Percentiles rank a stretch among this genome's conserved stretches.
These are phyloP conservation scores for Cynoglossus semilaevis DNA, from an alignment of 2,113 vertebrate species.

Conservation along the genomic window DNA sequence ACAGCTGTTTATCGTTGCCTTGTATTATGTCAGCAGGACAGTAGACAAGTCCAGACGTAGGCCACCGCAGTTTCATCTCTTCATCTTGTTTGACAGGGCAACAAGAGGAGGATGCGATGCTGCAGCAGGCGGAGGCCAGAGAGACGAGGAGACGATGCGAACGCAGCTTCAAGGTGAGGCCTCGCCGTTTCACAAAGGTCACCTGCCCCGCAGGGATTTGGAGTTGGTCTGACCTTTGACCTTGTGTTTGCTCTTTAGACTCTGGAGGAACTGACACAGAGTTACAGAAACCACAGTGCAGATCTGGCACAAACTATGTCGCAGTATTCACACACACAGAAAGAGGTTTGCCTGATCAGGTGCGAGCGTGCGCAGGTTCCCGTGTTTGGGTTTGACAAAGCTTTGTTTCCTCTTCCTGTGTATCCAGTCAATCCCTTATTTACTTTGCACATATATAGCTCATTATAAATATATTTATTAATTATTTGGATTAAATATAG, in stretches of 20 bases:
- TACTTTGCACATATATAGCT: no score
- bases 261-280: conserved; percentile 74
- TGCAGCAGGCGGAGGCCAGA: conserved; percentile 72
- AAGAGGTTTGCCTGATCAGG: conserved; percentile 72
- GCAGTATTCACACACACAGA: conserved; percentile 61
- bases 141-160: conserved; percentile 73
- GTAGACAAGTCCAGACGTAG: conserved; percentile 13
- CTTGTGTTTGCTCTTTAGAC: conserved; percentile 57
- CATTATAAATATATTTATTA: no score
- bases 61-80: conserved; percentile 22
- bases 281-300: conserved; percentile 65
- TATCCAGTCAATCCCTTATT: background rate
- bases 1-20: background rate
- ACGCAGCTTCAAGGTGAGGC: conserved; percentile 69
- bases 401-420: background rate
- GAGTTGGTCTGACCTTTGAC: conserved; percentile 21
- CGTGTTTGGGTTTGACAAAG: background rate
- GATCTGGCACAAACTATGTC: conserved; percentile 66
- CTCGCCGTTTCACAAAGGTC: background rate
- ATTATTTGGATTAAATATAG: no score
- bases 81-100: conserved; percentile 54
- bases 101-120: conserved; percentile 75
- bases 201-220: conserved; percentile 24
- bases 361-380: conserved; percentile 9
- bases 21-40: conserved; percentile 20